Evolutionary conservation across 2,888 invertebrate species (phyloP), one percentile per base, ranked within the genome.

Genomic region (Phorcus lineatus): DNA sequence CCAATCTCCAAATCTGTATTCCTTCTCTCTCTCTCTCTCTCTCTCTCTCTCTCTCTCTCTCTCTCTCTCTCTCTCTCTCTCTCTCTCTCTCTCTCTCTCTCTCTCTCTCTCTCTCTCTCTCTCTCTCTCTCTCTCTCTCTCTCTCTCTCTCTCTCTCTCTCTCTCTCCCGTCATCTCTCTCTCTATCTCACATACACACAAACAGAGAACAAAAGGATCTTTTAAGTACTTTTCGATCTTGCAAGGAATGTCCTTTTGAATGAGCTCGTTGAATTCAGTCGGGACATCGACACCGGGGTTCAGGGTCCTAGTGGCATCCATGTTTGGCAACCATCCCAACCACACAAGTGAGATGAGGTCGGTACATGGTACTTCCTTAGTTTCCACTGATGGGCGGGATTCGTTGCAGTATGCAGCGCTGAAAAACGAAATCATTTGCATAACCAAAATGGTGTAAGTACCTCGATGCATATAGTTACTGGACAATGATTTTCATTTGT

Each of bases 91-190:
- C 74, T 62, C 40, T 62, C 62, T 67, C 74, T 79, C 40, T 40
- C 40, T 79, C 54, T 54, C 40, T 52, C 28, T 67, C 74, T 74
- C 52, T 52, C 40, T 47, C 52, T 70, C 31, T 36, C 74, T 74
- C 74, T 79, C 74, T 62, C 40, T 62, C 62, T 67, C 74, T 79
- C 40, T 40, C 40, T 79, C 54, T 54, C 40, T 52, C 28, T 67
- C 74, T 74, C 52, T 52, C 52, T 67, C 74, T 74, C 40, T 62
- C 62, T 79, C 70, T 79, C 55, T 55, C 22, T 79, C 79, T 67
- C 55, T 31, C 55, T 74, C 79, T 79, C 55, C 22, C 19, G 4
- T 52, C 47, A 47, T 74, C 74, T 74, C 74, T 74, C 74, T 74
- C 74, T 74, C 74, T 74, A 47, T 74, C 74, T 74, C 74, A 47